Evolutionary conservation across 2,797 vertebrate genomes (phyloP), one percentile per base, ranked within the genome.

Genomic region (Mycteria americana): DNA sequence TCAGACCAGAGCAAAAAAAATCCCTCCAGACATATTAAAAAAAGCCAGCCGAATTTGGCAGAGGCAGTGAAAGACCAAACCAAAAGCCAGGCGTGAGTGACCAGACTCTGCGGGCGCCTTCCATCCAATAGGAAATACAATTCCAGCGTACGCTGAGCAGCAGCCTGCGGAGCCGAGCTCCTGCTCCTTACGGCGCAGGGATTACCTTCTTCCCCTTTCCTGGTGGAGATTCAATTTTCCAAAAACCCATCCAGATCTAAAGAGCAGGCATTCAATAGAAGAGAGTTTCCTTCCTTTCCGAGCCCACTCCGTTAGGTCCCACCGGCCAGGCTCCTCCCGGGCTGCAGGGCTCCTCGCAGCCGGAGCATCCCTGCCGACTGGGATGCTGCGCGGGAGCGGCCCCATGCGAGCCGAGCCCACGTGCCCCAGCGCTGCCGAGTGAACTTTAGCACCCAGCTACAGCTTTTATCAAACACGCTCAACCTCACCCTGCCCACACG

Each of bases 291-390:
- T 69, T 54, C 59, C 31, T 57, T 41, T 12, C 50, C 51, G 22
- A 74, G 59, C 24, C 48, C 39, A 6, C 39, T 64, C 17, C 1
- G 5, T 16, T 14, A 10, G 33, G 50, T 53, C 21, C 46, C 39
- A 23, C 18, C 0, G 5, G 41, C 9, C 25, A 41, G 56, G 59
- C 10, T 77, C 33, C 53, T n/a, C 65, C 35, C 1, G n/a, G 45
- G 10, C 31, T 3, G 2, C 0, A 2, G 3, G 60, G 60, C 24
- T 67, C 56, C 84, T 16, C 2, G 10, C 8, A 62, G 70, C 13
- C 1, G 0, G 80, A 35, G 82, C 64, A 39, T 15, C 3, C 22
- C 64, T 17, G n/a, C 41, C 13, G 7, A 23, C 25, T 4, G 8
- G 72, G 68, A 68, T 25, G 48, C 31, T 4, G 43, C 1, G 2